Percentiles rank a stretch among this genome's conserved stretches.
Conservation (phyloP, 2,113 vertebrate species). For the Oenanthe oenanthe region DNA sequence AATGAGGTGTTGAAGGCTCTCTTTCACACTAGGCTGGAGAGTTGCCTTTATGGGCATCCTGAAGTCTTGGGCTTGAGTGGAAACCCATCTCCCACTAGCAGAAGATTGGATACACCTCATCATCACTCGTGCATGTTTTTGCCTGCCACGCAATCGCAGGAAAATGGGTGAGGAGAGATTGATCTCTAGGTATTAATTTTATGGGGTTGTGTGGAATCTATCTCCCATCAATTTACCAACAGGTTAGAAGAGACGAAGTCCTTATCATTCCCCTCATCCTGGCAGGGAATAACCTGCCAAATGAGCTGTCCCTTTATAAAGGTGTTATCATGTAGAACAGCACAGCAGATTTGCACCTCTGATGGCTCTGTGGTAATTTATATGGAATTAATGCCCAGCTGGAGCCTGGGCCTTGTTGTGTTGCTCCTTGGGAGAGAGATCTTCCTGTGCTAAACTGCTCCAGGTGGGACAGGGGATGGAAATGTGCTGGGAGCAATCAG, state of each 20-base stretch:
- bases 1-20: neutral
- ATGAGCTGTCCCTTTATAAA: constrained; percentile 21
- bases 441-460: neutral
- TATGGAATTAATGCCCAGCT: neutral
- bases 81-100: neutral
- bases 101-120: constrained; percentile 39
- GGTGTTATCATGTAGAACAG: constrained; percentile 26
- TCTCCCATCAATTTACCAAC: neutral
- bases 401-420: neutral
- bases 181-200: constrained; percentile 29
- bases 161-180: neutral
- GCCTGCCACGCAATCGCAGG: neutral
- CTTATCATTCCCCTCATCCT: neutral
- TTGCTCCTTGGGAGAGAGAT: neutral
- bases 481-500: neutral
- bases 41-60: neutral
- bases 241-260: neutral
- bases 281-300: constrained; percentile 41
- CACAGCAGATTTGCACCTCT: constrained; percentile 3
- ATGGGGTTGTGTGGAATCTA: neutral
- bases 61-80: constrained; percentile 4
- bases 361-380: constrained; percentile 33
- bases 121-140: constrained; percentile 38
- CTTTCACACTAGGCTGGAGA: neutral
- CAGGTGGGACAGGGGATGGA: neutral